Evolutionary conservation across 2,888 invertebrate genomes (phyloP).

Genomic region (Athripsodes cinereus): DNA sequence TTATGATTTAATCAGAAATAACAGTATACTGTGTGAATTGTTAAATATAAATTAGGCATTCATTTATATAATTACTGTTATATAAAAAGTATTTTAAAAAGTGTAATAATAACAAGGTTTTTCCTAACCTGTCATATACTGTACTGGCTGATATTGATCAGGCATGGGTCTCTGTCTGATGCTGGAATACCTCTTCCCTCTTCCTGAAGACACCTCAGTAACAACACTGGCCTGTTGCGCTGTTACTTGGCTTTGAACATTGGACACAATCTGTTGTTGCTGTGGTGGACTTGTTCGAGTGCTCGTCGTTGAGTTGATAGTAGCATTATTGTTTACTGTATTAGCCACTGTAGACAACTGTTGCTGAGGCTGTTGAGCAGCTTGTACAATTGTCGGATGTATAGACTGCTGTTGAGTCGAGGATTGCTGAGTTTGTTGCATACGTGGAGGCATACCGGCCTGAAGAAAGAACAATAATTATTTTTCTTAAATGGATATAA

Average conservation of each 20-base stretch:
- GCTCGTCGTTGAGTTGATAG: neutral
- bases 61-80: too few species aligned
- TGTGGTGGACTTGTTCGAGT: slow-evolving; percentile 1
- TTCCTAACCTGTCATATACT: slow-evolving; percentile 14
- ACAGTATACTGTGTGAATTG: too few species aligned
- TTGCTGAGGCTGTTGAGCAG: neutral
- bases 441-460: slow-evolving; percentile 18
- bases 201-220: slow-evolving; percentile 5
- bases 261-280: neutral
- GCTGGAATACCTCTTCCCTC: slow-evolving; percentile 51
- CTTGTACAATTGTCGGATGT: neutral
- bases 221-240: slow-evolving; percentile 5
- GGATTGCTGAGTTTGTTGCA: slow-evolving; percentile 7
- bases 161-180: slow-evolving; percentile 53
- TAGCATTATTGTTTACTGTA: neutral
- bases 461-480: too few species aligned
- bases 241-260: neutral
- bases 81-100: too few species aligned
- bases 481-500: too few species aligned
- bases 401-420: neutral
- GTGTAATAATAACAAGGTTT: too few species aligned
- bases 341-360: neutral
- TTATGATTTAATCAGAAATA: too few species aligned
- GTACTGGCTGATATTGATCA: slow-evolving; percentile 39
- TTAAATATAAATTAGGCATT: too few species aligned